Evolutionary conservation across 1,140 invertebrate species (phyloP).

Genomic region (Drosophila oshimai): DNA sequence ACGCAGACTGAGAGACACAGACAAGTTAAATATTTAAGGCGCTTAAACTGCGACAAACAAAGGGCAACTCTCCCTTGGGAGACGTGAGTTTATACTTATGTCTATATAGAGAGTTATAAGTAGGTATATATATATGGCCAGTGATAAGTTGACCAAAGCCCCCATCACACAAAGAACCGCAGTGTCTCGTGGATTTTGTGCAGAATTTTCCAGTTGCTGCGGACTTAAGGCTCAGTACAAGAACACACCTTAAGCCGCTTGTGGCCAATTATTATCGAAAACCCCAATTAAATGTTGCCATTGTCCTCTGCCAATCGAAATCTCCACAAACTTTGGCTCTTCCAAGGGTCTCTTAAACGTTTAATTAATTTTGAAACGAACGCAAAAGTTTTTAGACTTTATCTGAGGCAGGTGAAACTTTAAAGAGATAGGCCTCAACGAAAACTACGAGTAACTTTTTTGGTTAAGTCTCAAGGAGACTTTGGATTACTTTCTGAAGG

Average conservation of each 20-base stretch:
- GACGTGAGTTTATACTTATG: neutral
- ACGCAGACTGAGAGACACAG: slow-evolving; percentile 1
- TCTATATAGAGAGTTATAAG: neutral
- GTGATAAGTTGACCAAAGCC: slow-evolving; percentile 4
- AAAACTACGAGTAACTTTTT: slow-evolving; percentile 46
- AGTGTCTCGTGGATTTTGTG: neutral
- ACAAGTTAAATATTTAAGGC: slow-evolving; percentile 17
- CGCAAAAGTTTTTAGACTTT: slow-evolving; percentile 41
- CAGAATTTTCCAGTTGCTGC: neutral
- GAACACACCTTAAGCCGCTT: slow-evolving; percentile 27
- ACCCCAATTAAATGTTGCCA: slow-evolving; percentile 47
- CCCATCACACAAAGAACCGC: neutral
- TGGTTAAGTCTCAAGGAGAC: slow-evolving; percentile 18
- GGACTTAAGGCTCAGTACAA: neutral
- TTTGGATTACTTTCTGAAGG: slow-evolving; percentile 37
- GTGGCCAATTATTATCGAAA: slow-evolving; percentile 47
- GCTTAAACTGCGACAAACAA: slow-evolving; percentile 15
- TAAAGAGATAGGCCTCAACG: slow-evolving; percentile 36
- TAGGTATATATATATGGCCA: too few relatives aligned
- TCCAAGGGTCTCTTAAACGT: slow-evolving; percentile 28
- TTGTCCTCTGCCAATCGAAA: slow-evolving; percentile 29
- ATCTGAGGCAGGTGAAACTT: slow-evolving; percentile 44
- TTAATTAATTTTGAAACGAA: slow-evolving; percentile 58
- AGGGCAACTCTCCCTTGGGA: slow-evolving; percentile 1
- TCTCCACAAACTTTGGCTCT: slow-evolving; percentile 19